Conservation (phyloP, 1,140 invertebrate species). For the Leptopilina clavipes region DNA sequence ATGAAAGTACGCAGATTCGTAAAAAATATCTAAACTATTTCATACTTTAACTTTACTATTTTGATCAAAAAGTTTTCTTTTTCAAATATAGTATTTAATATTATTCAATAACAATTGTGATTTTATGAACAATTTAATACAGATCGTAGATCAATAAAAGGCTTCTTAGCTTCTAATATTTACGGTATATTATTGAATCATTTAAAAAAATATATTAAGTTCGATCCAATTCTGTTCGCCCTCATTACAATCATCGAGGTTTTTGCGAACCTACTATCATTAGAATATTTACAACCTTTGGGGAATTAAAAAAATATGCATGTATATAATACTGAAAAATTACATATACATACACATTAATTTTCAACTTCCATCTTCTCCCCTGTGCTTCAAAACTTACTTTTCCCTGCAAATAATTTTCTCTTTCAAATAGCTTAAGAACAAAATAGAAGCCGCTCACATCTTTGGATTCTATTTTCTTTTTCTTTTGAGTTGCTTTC, state of each 20-base stretch:
- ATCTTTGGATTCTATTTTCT: not conserved
- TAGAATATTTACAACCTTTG: not conserved
- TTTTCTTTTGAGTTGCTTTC: not conserved
- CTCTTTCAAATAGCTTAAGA: not conserved
- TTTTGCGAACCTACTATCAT: not conserved
- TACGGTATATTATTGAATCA: not conserved
- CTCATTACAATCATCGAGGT: not conserved
- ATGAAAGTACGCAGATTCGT: not conserved
- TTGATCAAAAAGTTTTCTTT: not conserved
- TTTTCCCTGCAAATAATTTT: not conserved
- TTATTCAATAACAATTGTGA: slow-evolving; percentile 4
- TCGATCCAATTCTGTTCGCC: not conserved
- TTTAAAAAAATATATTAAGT: slow-evolving; percentile 30
- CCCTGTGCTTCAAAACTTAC: not conserved
- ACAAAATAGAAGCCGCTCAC: not conserved
- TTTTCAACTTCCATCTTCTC: not conserved
- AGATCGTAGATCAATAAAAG: not conserved
- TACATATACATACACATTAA: slow-evolving; percentile 13
- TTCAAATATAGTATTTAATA: slow-evolving; percentile 12
- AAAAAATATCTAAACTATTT: not conserved
- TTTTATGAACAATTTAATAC: not conserved
- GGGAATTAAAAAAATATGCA: not conserved
- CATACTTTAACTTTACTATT: not conserved
- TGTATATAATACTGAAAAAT: not conserved
- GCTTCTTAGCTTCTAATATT: slow-evolving; percentile 1